Evolutionary conservation across 2,797 vertebrate species (phyloP).

Genomic region (Lates japonicus): DNA sequence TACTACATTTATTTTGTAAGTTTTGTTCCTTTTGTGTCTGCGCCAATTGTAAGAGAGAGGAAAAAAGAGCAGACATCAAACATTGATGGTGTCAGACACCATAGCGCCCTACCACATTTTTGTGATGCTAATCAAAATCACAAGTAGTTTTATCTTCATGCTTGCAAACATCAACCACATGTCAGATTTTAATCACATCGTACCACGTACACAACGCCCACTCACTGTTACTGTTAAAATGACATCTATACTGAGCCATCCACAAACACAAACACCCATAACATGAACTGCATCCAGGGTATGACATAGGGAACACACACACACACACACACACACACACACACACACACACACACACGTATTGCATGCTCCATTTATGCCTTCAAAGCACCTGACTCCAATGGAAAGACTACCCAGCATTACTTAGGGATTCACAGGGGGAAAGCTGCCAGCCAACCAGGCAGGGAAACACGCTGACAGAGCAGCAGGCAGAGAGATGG

Average conservation of each 20-base stretch:
- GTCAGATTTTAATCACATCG: background rate
- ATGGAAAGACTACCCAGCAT: conserved; percentile 7
- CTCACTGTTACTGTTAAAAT: background rate
- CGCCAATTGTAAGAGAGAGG: background rate
- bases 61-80: background rate
- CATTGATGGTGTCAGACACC: background rate
- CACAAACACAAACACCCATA: background rate
- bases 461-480: conserved; percentile 54
- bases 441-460: conserved; percentile 26
- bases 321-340: background rate
- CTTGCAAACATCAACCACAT: background rate
- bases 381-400: conserved; percentile 3
- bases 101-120: background rate
- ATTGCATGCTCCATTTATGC: background rate
- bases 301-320: background rate
- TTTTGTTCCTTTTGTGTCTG: background rate
- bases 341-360: background rate
- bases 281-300: background rate
- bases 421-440: conserved; percentile 9
- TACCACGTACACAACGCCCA: background rate
- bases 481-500: conserved; percentile 44
- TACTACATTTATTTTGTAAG: background rate
- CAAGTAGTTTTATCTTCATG: background rate
- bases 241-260: background rate
- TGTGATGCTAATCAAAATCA: background rate